Evolutionary conservation across 2,888 invertebrate genomes (phyloP), one percentile per base, ranked within the genome.

Genomic region (Aporophyla nigra): DNA sequence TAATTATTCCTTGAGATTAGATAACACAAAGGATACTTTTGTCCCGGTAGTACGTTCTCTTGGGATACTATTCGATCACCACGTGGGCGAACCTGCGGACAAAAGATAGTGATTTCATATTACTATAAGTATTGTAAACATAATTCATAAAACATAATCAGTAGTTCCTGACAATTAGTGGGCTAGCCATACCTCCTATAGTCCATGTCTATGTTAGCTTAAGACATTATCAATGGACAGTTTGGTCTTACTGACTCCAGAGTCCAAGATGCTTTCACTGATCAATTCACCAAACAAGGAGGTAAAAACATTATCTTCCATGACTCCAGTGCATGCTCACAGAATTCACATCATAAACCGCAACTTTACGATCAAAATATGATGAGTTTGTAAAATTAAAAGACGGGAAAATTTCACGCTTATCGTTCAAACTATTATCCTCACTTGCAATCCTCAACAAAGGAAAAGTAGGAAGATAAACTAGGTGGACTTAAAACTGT

Each of bases 401-500:
- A 71, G 53, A 49, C 24, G 46, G n/a, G 58, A 14, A 59, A 49
- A 40, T 58, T 80, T n/a, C 40, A 4, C n/a, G 65, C 9, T 77
- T 43, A 56, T 27, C 53, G 33, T 65, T 82, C 54, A 51, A 76
- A 68, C 63, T 66, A 69, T 72, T 82, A 76, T 82, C 82, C 67
- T 43, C 51, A 56, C 66, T 59, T 24, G 54, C 81, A 75, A 69
- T 76, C 49, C 59, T 40, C 4, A n/a, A 74, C 80, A 78, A 74
- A 78, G 58, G 78, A 62, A 70, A 67, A 74, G 61, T 49, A 62
- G 59, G 33, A 62, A 73, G 73, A 74, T 58, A 76, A 75, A 74
- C 73, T 74, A 65, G 33, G 6, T 19, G 1, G 53, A 75, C 67
- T 82, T 75, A 74, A 76, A 83, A 76, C 59, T 83, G 77, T 78